Conservation (phyloP, 2,797 vertebrate species). For the Malurus splendens region DNA sequence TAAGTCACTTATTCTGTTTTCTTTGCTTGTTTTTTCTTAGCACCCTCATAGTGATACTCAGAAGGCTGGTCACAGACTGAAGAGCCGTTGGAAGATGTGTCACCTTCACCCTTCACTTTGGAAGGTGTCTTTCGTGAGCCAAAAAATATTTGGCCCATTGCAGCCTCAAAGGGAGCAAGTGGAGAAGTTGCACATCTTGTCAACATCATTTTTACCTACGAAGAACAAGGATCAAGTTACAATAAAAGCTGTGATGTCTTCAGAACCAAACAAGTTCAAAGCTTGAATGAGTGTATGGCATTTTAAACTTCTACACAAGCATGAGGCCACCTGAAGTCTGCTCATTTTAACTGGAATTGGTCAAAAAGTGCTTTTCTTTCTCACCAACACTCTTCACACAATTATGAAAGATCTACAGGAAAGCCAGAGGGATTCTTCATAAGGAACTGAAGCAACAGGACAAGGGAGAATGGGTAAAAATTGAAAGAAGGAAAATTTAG, state of each 20-base stretch:
- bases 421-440: neutral
- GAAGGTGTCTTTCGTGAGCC: constrained; percentile 38
- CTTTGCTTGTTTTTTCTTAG: constrained; percentile 61
- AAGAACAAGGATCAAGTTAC: constrained; percentile 31
- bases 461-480: neutral
- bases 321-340: neutral
- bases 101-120: constrained; percentile 50
- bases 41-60: neutral
- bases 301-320: neutral
- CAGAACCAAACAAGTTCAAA: neutral
- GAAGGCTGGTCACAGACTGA: constrained; percentile 4
- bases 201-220: constrained; percentile 85
- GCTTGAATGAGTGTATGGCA: neutral
- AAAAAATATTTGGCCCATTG: constrained; percentile 80
- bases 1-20: constrained; percentile 63
- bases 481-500: neutral
- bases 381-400: neutral
- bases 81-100: constrained; percentile 59
- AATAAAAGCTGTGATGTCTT: neutral
- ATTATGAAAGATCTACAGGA: neutral
- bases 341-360: neutral
- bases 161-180: constrained; percentile 78
- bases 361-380: neutral
- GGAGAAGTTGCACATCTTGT: constrained; percentile 73
- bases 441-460: neutral